Evolutionary conservation across 2,797 vertebrate genomes (phyloP), one percentile per base, ranked within the genome.

Genomic region (Chloroceryle inda): DNA sequence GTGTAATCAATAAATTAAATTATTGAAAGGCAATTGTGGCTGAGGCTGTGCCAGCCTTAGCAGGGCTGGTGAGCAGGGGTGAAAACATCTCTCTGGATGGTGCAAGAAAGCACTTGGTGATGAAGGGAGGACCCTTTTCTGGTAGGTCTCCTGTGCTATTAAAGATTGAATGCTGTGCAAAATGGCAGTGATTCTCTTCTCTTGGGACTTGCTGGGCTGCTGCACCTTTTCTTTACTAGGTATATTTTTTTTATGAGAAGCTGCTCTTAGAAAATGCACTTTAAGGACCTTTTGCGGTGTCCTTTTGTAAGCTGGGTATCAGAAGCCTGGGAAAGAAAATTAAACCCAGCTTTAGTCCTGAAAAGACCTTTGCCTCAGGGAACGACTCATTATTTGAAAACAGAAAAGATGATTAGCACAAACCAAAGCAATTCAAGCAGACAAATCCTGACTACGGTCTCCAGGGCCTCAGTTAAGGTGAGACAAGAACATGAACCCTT

Each of bases 101-200:
- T n/a, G n/a, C 3, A 6, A 29, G 56, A 11, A 79, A 50, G 3
- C 1, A 0, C 55, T 38, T 6, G 5, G 20, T 13, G 6, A 2
- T 1, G 17, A 67, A 42, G 14, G 77, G 21, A 5, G 59, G 22
- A 42, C 42, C 45, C 29, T 35, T 74, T 16, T 40, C 15, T 27
- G 20, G 22, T 23, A 33, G n/a, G 33, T 23, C 14, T n/a, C 16
- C 29, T 14, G 22, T 20, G n/a, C 37, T n/a, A 42, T 47, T 33
- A 24, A n/a, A 23, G 27, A 12, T 62, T 59, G 63, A 63, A 2
- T 1, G 18, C 35, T 18, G 3, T 15, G 55, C 13, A 23, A 33
- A 74, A 33, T 1, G 5, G 37, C 45, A 77, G n/a, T 2, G 26
- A 5, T 23, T 40, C 45, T 20, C 27, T n/a, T 44, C 37, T 27